A percentile compares a stretch with the other conserved stretches of the same genome.
Conservation (phyloP, 1,140 invertebrate genomes). For the Megalopta genalis region DNA sequence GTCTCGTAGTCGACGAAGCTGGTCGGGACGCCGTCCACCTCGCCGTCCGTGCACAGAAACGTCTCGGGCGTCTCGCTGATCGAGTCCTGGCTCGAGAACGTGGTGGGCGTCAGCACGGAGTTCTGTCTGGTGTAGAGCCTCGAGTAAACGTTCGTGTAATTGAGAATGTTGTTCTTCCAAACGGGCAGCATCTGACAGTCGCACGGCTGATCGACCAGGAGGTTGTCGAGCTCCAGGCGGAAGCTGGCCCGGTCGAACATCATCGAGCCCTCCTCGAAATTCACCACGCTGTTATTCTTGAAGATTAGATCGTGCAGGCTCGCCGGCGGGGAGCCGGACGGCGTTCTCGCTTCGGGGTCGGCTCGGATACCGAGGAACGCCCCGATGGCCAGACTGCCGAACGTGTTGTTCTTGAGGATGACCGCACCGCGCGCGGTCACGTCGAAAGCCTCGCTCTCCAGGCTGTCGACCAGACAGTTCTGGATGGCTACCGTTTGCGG, state of each 20-base stretch:
- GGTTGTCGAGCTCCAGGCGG: slow-evolving; percentile 80
- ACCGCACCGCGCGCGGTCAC: slow-evolving; percentile 83
- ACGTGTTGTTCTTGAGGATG: slow-evolving; percentile 84
- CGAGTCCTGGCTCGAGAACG: slow-evolving; percentile 56
- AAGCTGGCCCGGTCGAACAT: slow-evolving; percentile 82
- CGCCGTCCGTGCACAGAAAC: slow-evolving; percentile 69
- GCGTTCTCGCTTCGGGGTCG: slow-evolving; percentile 75
- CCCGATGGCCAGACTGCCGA: slow-evolving; percentile 81
- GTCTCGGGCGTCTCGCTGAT: slow-evolving; percentile 69
- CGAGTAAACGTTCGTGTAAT: slow-evolving; percentile 73
- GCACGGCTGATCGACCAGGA: slow-evolving; percentile 83
- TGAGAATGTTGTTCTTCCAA: slow-evolving; percentile 77
- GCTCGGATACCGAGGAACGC: slow-evolving; percentile 83
- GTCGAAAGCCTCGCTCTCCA: slow-evolving; percentile 85
- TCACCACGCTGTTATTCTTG: slow-evolving; percentile 83
- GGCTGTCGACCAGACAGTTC: slow-evolving; percentile 81
- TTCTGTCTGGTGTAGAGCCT: slow-evolving; percentile 60
- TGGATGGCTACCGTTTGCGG: slow-evolving; percentile 83
- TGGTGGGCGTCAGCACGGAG: slow-evolving; percentile 46
- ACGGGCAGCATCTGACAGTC: slow-evolving; percentile 80
- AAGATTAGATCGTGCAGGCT: slow-evolving; percentile 81
- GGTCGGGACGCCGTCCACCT: slow-evolving; percentile 42
- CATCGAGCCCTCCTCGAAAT: slow-evolving; percentile 82
- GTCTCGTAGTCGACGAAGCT: slow-evolving; percentile 71
- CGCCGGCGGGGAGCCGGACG: slow-evolving; percentile 11